Conservation (phyloP, 2,797 vertebrate genomes). For the Oophaga sylvatica region DNA sequence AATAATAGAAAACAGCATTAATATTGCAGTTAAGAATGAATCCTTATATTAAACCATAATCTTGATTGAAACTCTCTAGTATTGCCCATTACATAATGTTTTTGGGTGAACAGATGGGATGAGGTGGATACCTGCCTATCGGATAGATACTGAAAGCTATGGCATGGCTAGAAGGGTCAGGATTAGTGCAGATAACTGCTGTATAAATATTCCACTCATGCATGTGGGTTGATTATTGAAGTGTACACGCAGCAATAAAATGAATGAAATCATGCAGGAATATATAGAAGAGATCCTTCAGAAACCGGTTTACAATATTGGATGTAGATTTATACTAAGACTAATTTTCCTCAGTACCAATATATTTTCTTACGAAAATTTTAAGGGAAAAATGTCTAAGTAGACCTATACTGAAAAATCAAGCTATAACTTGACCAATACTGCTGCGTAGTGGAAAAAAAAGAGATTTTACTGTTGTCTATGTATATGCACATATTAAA, state of each 20-base stretch:
- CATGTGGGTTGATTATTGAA: background rate
- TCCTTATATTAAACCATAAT: background rate
- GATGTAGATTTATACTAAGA: background rate
- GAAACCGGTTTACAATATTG: background rate
- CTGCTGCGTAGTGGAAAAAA: background rate
- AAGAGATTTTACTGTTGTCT: background rate
- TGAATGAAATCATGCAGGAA: background rate
- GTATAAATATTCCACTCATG: background rate
- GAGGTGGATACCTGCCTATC: background rate
- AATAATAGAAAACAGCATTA: background rate
- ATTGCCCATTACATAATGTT: background rate
- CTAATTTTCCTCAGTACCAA: background rate
- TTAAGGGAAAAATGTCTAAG: background rate
- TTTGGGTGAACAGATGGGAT: background rate
- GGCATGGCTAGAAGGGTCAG: background rate
- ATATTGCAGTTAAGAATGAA: background rate
- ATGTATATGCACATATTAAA: background rate
- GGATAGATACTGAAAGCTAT: background rate
- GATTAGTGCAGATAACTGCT: background rate
- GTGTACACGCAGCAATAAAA: background rate
- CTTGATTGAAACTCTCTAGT: background rate
- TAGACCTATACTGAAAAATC: background rate
- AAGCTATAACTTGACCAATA: background rate
- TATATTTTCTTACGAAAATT: background rate
- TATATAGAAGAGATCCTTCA: background rate